These are phyloP conservation scores for Anagrus nilaparvatae DNA, from an alignment of 1,140 invertebrate genomes.

Conservation along the genomic window DNA sequence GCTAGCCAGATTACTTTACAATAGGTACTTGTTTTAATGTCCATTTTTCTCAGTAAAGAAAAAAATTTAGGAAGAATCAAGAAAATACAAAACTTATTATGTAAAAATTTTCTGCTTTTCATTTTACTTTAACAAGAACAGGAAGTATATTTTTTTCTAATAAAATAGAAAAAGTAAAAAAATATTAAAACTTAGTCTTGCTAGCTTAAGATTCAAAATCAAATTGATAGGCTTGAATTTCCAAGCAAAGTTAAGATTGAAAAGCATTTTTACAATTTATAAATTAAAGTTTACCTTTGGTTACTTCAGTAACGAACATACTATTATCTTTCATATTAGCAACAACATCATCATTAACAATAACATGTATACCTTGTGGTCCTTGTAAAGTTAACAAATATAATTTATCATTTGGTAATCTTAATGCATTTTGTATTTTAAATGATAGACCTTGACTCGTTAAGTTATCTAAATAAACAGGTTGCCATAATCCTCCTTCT, in stretches of 20 bases:
- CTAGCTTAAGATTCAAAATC: too few species aligned
- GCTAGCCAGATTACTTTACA: neutral
- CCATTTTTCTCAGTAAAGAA: neutral
- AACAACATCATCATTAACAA: slow-evolving; percentile 65
- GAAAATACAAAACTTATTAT: neutral
- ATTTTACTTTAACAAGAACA: too few species aligned
- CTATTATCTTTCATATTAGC: slow-evolving; percentile 54
- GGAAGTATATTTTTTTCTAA: too few species aligned
- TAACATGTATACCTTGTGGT: slow-evolving; percentile 61
- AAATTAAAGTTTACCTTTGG: slow-evolving; percentile 33
- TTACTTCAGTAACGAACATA: slow-evolving; percentile 50
- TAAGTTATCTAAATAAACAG: slow-evolving; percentile 63
- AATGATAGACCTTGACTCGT: slow-evolving; percentile 54
- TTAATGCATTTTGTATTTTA: slow-evolving; percentile 54
- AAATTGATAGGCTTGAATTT: neutral
- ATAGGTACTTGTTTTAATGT: neutral
- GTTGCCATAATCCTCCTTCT: slow-evolving; percentile 51
- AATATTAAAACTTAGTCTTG: too few species aligned
- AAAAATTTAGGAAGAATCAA: neutral
- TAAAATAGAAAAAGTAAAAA: too few species aligned
- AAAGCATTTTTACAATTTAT: neutral
- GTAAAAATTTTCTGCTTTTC: too few species aligned
- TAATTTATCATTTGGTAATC: slow-evolving; percentile 47
- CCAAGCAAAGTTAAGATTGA: neutral
- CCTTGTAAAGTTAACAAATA: slow-evolving; percentile 59